Evolutionary conservation across 2,888 invertebrate genomes (phyloP).

Genomic region (Pseudococcus longispinus): DNA sequence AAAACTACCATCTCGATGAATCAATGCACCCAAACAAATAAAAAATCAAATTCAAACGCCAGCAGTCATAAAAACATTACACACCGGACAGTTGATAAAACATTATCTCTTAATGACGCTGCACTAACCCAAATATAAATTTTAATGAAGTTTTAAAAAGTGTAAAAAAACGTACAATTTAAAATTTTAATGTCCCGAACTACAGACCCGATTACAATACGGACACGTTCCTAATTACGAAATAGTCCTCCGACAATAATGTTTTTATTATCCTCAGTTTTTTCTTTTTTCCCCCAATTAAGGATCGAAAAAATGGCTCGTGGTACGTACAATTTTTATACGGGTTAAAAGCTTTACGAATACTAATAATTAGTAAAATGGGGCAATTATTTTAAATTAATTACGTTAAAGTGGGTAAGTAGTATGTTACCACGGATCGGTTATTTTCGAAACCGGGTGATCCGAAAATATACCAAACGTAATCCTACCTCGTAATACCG

Average conservation of each 20-base stretch:
- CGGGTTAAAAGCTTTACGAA: neutral
- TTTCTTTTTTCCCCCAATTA: neutral
- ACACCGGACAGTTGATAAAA: neutral
- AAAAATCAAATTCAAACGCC: neutral
- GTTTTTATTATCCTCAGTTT: constrained; percentile 31
- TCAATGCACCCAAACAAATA: neutral
- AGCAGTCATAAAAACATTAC: neutral
- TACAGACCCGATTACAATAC: constrained; percentile 29
- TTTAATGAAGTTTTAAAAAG: constrained; percentile 27
- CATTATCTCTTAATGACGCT: neutral
- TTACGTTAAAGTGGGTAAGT: constrained; percentile 34
- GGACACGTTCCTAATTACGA: neutral
- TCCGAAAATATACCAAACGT: neutral
- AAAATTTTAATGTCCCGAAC: constrained; percentile 5
- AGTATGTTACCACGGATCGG: constrained; percentile 4
- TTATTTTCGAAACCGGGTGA: constrained; percentile 26
- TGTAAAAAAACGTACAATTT: constrained; percentile 5
- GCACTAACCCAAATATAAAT: constrained; percentile 24
- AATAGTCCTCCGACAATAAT: constrained; percentile 40
- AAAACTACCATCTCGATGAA: no score
- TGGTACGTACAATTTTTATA: constrained; percentile 25
- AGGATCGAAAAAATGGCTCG: constrained; percentile 32
- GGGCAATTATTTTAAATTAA: constrained; percentile 37
- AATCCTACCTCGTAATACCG: neutral
- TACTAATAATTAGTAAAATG: constrained; percentile 30